Conservation (phyloP, 2,888 invertebrate genomes). For the Sphaerophoria rueppellii region DNA sequence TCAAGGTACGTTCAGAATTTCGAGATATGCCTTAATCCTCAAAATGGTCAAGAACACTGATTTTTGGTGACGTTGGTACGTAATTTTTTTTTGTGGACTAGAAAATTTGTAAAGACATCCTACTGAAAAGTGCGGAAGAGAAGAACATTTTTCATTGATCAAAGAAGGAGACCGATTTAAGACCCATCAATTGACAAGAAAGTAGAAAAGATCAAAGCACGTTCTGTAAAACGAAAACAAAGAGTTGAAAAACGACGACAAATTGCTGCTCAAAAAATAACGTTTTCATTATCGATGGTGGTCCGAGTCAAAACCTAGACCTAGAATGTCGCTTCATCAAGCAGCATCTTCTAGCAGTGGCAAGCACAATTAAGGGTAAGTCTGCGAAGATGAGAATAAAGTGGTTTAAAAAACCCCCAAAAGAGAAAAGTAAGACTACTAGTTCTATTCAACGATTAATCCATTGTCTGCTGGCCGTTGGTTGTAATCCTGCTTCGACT, state of each 20-base stretch:
- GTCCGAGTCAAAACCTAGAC: background rate
- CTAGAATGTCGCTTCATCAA: slow-evolving; percentile 13
- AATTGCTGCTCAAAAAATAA: slow-evolving; percentile 13
- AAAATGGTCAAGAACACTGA: too few relatives aligned
- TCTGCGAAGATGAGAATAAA: slow-evolving; percentile 9
- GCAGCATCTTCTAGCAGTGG: background rate
- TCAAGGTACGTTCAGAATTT: too few relatives aligned
- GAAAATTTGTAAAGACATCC: too few relatives aligned
- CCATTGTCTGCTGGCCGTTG: slow-evolving; percentile 26
- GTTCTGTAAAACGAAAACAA: slow-evolving; percentile 37
- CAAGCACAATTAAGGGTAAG: slow-evolving; percentile 9
- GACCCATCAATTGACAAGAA: slow-evolving; percentile 14
- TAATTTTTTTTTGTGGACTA: too few relatives aligned
- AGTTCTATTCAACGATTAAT: slow-evolving; percentile 29
- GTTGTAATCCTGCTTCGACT: slow-evolving; percentile 33
- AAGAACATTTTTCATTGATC: slow-evolving; percentile 8
- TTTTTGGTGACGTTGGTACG: too few relatives aligned
- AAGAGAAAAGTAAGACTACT: background rate
- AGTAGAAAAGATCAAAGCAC: slow-evolving; percentile 2
- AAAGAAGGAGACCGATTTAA: slow-evolving; percentile 2
- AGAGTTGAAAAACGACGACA: slow-evolving; percentile 19
- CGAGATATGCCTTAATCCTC: too few relatives aligned
- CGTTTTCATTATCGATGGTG: background rate
- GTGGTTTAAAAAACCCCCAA: slow-evolving; percentile 5
- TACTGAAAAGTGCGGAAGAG: background rate